Evolutionary conservation across 2,888 invertebrate species (phyloP).

Genomic region (Carterocephalus palaemon): DNA sequence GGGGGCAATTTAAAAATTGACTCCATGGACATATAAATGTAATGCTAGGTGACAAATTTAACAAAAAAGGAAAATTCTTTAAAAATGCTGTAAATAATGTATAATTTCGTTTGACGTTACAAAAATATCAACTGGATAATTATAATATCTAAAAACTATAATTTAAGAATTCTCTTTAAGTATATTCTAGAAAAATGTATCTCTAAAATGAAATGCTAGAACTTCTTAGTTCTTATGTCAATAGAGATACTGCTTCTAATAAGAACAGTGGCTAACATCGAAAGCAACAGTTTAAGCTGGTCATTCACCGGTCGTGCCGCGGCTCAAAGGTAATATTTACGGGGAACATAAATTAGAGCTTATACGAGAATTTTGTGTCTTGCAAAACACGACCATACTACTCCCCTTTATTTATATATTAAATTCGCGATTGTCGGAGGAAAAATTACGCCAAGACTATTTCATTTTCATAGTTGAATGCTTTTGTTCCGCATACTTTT

Average conservation of each 20-base stretch:
- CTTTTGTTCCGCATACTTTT: constrained; percentile 18
- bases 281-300: constrained; percentile 19
- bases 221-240: no score
- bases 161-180: no score
- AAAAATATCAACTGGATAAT: no score
- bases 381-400: constrained; percentile 14
- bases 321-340: constrained; percentile 17
- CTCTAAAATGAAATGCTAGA: no score
- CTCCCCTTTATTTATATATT: constrained; percentile 20
- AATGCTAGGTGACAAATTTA: no score
- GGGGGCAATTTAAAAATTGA: no score
- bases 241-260: background rate
- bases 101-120: no score
- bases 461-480: constrained; percentile 16
- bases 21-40: no score
- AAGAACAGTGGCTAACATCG: constrained; percentile 2
- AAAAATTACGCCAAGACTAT: constrained; percentile 20
- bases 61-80: no score
- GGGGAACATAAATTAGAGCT: constrained; percentile 21
- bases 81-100: no score
- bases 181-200: no score
- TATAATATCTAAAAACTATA: no score
- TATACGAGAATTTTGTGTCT: constrained; percentile 22
- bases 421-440: constrained; percentile 17
- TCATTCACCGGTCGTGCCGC: constrained; percentile 10